phyloP scores from a whole-genome alignment of 2,888 invertebrate species.

The Polydrusus tereticollis region DNA sequence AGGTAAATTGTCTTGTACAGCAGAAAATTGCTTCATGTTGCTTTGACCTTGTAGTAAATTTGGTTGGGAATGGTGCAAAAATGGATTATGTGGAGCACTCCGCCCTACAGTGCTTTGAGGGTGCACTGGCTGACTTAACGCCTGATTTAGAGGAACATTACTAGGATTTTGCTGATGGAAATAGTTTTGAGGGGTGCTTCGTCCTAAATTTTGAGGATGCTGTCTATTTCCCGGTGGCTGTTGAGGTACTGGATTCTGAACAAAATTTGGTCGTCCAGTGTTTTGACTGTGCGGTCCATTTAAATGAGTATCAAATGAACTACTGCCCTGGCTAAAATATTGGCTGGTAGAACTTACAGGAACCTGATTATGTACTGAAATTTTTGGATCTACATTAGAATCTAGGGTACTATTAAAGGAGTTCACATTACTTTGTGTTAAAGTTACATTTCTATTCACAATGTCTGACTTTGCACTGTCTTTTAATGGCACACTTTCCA shows the following conservation, averaged over 20 bases:
- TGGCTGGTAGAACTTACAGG: slow-evolving; percentile 32
- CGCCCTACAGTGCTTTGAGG: neutral
- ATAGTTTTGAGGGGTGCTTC: slow-evolving; percentile 19
- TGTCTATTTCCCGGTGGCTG: neutral
- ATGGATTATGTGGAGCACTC: neutral
- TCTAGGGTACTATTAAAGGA: slow-evolving; percentile 26
- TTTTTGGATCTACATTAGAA: slow-evolving; percentile 5
- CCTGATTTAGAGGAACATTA: slow-evolving; percentile 6
- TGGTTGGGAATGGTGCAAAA: slow-evolving; percentile 8
- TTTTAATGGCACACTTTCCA: slow-evolving; percentile 44
- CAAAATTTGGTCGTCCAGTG: slow-evolving; percentile 4
- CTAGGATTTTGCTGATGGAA: slow-evolving; percentile 15
- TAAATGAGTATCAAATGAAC: slow-evolving; percentile 26
- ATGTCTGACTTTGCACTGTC: slow-evolving; percentile 23
- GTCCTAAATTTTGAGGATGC: slow-evolving; percentile 7
- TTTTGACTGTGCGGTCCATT: slow-evolving; percentile 15
- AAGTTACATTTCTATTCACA: slow-evolving; percentile 24
- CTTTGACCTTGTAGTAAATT: neutral
- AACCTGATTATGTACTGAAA: slow-evolving; percentile 9
- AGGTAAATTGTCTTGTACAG: neutral
- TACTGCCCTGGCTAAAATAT: slow-evolving; percentile 40
- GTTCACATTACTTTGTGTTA: slow-evolving; percentile 26
- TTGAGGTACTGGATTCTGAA: neutral
- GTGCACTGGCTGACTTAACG: neutral
- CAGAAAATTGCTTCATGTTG: neutral